phyloP scores from a whole-genome alignment of 1,140 invertebrate species.

The Nylanderia fulva region DNA sequence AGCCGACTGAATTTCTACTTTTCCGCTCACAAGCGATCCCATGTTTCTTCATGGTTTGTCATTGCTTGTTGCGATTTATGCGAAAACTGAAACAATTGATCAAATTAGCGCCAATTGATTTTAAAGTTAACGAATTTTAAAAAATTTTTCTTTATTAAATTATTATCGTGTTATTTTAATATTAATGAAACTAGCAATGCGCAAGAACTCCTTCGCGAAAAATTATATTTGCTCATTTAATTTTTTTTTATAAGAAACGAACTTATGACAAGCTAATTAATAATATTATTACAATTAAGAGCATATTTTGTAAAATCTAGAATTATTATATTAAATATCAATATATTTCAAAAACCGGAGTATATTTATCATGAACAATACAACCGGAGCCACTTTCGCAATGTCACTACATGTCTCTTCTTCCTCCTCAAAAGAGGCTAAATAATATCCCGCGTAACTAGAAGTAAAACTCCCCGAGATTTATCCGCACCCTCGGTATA shows the following conservation, averaged over 20 bases:
- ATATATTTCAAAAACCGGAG: not conserved
- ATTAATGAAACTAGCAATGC: not conserved
- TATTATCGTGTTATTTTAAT: not conserved
- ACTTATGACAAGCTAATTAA: not conserved
- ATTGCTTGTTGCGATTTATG: not conserved
- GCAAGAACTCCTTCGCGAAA: not conserved
- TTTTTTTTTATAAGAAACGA: too few species aligned
- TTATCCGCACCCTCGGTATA: slow-evolving; percentile 25
- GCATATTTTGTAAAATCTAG: not conserved
- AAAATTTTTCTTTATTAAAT: not conserved
- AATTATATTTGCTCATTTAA: too few species aligned
- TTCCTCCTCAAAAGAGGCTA: not conserved
- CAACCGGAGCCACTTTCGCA: not conserved
- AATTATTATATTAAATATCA: not conserved
- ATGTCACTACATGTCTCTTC: not conserved
- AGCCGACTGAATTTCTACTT: slow-evolving; percentile 17
- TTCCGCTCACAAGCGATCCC: not conserved
- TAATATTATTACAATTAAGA: not conserved
- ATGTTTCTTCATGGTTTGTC: not conserved
- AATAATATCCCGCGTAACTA: slow-evolving; percentile 43
- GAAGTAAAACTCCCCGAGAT: slow-evolving; percentile 52
- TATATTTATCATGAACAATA: not conserved
- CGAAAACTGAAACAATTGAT: not conserved
- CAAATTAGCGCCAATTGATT: not conserved
- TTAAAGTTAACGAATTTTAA: not conserved